phyloP scores from a whole-genome alignment of 1,140 invertebrate genomes.

The Periplaneta americana region DNA sequence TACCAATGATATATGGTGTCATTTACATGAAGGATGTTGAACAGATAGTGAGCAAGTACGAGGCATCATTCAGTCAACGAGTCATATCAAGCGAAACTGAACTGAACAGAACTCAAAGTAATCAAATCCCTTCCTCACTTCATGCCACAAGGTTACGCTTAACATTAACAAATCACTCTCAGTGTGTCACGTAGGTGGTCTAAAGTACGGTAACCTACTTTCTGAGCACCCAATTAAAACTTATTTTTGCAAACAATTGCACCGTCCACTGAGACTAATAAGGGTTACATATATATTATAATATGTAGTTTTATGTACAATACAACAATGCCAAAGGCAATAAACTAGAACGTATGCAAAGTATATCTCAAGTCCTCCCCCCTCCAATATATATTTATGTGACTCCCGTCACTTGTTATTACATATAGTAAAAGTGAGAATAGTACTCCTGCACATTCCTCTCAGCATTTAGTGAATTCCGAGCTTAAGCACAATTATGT shows the following conservation, averaged over 20 bases:
- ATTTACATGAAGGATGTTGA: not conserved
- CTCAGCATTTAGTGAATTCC: not conserved
- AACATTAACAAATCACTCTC: not conserved
- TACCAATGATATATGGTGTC: not conserved
- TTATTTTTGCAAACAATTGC: not conserved
- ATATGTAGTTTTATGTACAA: conserved; percentile 16
- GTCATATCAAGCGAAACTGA: not conserved
- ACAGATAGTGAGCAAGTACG: not conserved
- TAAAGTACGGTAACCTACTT: not conserved
- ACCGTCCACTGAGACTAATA: not conserved
- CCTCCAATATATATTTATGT: not conserved
- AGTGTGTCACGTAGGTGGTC: not conserved
- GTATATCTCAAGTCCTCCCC: not conserved
- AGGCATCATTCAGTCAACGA: not conserved
- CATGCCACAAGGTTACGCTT: not conserved
- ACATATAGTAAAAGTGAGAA: not conserved
- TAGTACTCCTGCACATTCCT: not conserved
- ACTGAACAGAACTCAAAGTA: not conserved
- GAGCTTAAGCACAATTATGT: not conserved
- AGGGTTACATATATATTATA: conserved; percentile 7
- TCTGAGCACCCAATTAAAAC: not conserved
- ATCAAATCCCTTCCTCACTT: not conserved
- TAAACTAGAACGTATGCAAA: conserved; percentile 14
- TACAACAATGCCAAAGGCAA: conserved; percentile 18
- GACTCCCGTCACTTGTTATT: not conserved